phyloP scores from a whole-genome alignment of 2,888 invertebrate genomes.

The Calliphora vomitoria region DNA sequence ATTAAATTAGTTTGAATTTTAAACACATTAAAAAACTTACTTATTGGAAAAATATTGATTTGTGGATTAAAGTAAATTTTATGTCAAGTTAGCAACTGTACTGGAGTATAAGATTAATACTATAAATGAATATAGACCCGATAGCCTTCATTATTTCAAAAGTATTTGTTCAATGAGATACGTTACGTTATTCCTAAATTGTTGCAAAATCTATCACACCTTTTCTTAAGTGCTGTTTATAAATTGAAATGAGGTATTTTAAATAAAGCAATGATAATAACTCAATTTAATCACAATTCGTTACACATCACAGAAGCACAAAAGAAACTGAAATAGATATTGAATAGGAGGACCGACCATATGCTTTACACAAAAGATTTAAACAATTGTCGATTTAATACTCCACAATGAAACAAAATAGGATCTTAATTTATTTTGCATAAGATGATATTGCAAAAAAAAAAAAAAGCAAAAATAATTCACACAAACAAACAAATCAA shows the following conservation, averaged over 20 bases:
- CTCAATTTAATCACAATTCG: conserved; percentile 53
- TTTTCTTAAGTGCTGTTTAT: conserved; percentile 35
- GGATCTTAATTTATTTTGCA: conserved; percentile 64
- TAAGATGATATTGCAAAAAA: conserved; percentile 64
- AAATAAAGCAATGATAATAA: conserved; percentile 23
- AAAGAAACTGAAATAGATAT: not conserved
- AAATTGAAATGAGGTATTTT: not conserved
- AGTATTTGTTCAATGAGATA: not conserved
- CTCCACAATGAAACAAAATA: conserved; percentile 37
- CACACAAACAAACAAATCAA: conserved; percentile 21
- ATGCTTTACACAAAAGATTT: conserved; percentile 11
- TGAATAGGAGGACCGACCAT: not conserved
- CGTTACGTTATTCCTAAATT: not conserved
- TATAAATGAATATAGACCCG: too few species aligned
- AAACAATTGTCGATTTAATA: conserved; percentile 34
- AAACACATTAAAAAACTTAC: too few species aligned
- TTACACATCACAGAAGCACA: conserved; percentile 32
- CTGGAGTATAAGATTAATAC: too few species aligned
- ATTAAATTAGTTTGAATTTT: too few species aligned
- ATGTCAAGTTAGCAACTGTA: too few species aligned
- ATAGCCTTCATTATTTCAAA: not conserved
- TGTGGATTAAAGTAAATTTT: too few species aligned
- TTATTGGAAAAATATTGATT: too few species aligned
- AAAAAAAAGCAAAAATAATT: conserved; percentile 14
- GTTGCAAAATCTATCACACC: conserved; percentile 46